These are phyloP conservation scores for Tachystola acroxantha DNA, from an alignment of 2,888 invertebrate genomes.

Conservation along the genomic window DNA sequence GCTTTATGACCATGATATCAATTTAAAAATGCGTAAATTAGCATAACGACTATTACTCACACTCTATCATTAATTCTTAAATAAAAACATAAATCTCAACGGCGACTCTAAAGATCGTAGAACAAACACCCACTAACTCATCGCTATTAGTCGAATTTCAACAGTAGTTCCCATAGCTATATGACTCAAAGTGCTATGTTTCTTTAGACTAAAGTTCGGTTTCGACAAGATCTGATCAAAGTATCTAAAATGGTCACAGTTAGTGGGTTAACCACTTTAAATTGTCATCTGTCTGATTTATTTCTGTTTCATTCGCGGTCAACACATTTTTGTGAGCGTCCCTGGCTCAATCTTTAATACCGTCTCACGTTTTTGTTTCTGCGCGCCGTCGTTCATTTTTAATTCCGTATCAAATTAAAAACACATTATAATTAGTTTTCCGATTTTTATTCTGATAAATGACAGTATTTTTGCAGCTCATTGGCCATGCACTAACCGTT, in stretches of 20 bases:
- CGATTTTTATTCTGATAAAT: constrained; percentile 11
- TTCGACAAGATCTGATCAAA: constrained; percentile 76
- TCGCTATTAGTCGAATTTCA: constrained; percentile 27
- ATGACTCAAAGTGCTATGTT: constrained; percentile 27
- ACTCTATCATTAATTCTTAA: constrained; percentile 69
- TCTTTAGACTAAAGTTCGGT: constrained; percentile 41
- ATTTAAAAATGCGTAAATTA: constrained; percentile 58
- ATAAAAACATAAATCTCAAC: constrained; percentile 75
- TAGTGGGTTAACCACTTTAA: constrained; percentile 80
- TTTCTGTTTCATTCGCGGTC: constrained; percentile 73
- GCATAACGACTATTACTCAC: constrained; percentile 71
- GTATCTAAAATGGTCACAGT: constrained; percentile 79
- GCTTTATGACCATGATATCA: constrained; percentile 39
- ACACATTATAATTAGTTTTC: constrained; percentile 3
- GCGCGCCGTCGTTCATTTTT: neutral
- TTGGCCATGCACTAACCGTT: constrained; percentile 33
- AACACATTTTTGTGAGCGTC: constrained; percentile 64
- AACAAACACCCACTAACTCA: constrained; percentile 66
- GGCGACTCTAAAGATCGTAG: constrained; percentile 61
- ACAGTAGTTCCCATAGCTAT: constrained; percentile 37
- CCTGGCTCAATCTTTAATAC: constrained; percentile 35
- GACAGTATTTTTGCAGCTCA: constrained; percentile 30
- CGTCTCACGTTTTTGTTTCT: constrained; percentile 17
- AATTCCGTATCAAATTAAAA: constrained; percentile 2
- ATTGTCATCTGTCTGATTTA: constrained; percentile 79